Base-by-base conservation (phyloP, 92 coral and sea anemone species). In the Epizoanthus ramosus region DNA sequence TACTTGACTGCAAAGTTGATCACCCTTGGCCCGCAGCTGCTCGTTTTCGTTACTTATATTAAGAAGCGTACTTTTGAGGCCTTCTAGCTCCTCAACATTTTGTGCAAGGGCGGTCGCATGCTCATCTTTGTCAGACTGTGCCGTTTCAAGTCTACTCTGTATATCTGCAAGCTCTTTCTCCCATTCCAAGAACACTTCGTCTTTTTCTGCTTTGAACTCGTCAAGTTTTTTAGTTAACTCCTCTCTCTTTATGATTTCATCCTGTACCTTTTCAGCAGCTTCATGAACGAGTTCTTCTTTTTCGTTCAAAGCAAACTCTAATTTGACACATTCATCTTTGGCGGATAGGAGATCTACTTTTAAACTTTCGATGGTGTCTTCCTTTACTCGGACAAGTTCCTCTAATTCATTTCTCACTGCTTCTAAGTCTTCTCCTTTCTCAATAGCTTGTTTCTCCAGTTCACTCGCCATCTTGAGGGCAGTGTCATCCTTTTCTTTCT, bases 351-450 rank as follows among this genome's bases (percentile, higher is more conserved):
- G 77, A 43, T 74, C 75, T 39, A 52, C 79, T 18, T 45, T 87
- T n/a, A 86, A 57, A 5, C 69, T 63, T 70, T 84, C 79, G 37
- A 89, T 54, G 9, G 76, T 83, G 12, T 69, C 69, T 10, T 88
- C 67, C 45, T 80, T 70, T 56, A 68, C 91, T 33, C 73, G 73
- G 52, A 66, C 63, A 22, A 92, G 66, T 8, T 81, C 80, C 58
- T 87, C 97, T 23, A 87, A 52, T 41, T 90, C 88, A 6, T 65
- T 54, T 86, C 79, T 84, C 73, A 83, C 39, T n/a, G 89, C 72
- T n/a, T 75, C 73, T 59, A 64, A 63, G 19, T 67, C 73, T 53
- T 84, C 86, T 85, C 80, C 60, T 28, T 84, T 84, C 70, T 85
- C 85, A 54, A 60, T 53, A 22, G 71, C 76, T 25, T 80, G 75